Evolutionary conservation across 1,140 invertebrate genomes (phyloP), one percentile per base, ranked within the genome.

Genomic region (Diabrotica undecimpunctata): DNA sequence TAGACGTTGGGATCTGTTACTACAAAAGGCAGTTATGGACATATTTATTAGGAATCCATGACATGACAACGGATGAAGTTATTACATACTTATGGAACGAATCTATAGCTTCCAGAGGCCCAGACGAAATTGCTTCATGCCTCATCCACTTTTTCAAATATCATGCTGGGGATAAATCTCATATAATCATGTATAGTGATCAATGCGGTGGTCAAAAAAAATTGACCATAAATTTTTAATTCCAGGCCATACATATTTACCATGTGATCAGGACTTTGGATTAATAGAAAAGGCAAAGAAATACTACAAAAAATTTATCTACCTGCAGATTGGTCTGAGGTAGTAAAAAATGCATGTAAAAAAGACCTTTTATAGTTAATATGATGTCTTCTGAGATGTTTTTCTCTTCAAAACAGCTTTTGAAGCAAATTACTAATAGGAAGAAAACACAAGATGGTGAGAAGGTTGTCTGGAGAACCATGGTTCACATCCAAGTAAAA

Each of bases 171-270:
- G 25, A 25, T 25, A 25, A 25, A 25, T 64, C 54, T 61, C 36
- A 41, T 11, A 6, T 64, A 46, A 66, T 70, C 14, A 68, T 70
- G 66, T 68, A 70, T 66, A 65, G 59, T 46, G 69, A 70, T 51
- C 67, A 62, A 51, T 71, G 65, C 53, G 70, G 61, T 12, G 67
- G 64, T 9, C 67, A 67, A 59, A 70, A 71, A 39, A 60, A 55
- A 50, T 25, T 25, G 25, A 25, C 25, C 25, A 25, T 25, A 54
- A 0, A 54, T 54, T 61, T 61, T 53, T 56, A 55, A 41, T 54
- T 51, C 14, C 60, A 8, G 51, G 60, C 37, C 60, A 61, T 36
- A 11, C 51, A 10, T 61, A 57, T 11, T 57, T 13, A 25, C 25
- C 25, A 25, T 25, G 25, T 4, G 25, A 25, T 25, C 25, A 25